Evolutionary conservation across 2,113 vertebrate species (phyloP).

Genomic region (Nettapus auritus): DNA sequence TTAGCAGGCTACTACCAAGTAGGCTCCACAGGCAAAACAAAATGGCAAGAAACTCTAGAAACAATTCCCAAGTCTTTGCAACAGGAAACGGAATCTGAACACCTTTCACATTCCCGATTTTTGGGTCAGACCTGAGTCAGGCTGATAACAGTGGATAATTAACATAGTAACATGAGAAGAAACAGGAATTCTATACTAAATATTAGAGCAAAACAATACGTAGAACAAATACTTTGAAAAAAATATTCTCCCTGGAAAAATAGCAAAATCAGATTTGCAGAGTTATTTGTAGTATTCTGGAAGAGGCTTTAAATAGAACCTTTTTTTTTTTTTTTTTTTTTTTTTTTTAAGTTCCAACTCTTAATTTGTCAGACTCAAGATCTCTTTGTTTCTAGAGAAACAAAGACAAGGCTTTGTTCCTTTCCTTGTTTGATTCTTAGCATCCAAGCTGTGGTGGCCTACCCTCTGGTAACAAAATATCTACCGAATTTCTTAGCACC

Average conservation of each 20-base stretch:
- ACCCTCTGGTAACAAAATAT: background rate
- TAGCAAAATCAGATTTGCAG: background rate
- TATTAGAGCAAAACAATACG: background rate
- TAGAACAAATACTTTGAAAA: background rate
- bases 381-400: background rate
- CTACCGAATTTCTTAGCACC: background rate
- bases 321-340: background rate
- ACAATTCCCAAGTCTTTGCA: background rate
- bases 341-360: background rate
- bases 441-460: background rate
- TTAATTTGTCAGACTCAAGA: background rate
- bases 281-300: background rate
- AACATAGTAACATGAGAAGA: background rate
- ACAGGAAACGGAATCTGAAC: background rate
- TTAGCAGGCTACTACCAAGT: background rate
- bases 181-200: background rate
- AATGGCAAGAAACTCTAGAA: background rate
- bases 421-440: background rate
- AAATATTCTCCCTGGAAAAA: background rate
- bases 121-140: background rate
- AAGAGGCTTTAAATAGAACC: background rate
- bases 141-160: background rate
- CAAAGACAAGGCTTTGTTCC: background rate
- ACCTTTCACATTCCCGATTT: background rate
- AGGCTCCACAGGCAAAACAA: background rate